Conservation (phyloP, 2,888 invertebrate species). For the Xestia c-nigrum region DNA sequence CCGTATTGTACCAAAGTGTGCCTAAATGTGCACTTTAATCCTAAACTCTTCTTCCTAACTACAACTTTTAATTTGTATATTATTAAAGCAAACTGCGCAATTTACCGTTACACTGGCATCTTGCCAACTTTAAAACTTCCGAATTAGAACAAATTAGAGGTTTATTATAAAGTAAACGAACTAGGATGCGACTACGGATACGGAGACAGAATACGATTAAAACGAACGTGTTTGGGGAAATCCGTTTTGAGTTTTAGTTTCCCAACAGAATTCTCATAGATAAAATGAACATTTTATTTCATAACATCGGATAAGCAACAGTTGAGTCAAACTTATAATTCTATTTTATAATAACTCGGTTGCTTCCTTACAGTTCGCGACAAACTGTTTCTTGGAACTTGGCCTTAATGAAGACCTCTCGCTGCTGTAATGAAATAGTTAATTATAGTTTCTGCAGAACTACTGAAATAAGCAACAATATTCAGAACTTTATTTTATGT, state of each 20-base stretch:
- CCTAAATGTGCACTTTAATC: slow-evolving; percentile 73
- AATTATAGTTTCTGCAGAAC: slow-evolving; percentile 66
- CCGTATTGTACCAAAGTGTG: slow-evolving; percentile 79
- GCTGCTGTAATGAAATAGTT: slow-evolving; percentile 66
- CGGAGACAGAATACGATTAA: slow-evolving; percentile 22
- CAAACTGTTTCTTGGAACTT: slow-evolving; percentile 69
- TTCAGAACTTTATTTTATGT: slow-evolving; percentile 37
- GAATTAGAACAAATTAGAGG: slow-evolving; percentile 49
- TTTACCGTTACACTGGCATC: slow-evolving; percentile 46
- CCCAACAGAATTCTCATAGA: slow-evolving; percentile 16
- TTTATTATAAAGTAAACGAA: slow-evolving; percentile 46
- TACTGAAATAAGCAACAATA: slow-evolving; percentile 47
- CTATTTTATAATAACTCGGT: slow-evolving; percentile 69
- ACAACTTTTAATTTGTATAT: slow-evolving; percentile 60
- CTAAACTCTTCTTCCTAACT: slow-evolving; percentile 51
- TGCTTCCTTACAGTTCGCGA: slow-evolving; percentile 67
- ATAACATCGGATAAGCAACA: slow-evolving; percentile 53
- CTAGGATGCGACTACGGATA: slow-evolving; percentile 23
- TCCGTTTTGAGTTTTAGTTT: not conserved
- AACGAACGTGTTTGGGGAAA: slow-evolving; percentile 32
- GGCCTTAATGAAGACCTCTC: slow-evolving; percentile 64
- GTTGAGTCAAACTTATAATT: slow-evolving; percentile 67
- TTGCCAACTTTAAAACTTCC: slow-evolving; percentile 53
- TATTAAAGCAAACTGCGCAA: slow-evolving; percentile 55
- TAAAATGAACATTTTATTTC: slow-evolving; percentile 44